Percentiles rank a stretch among this genome's conserved stretches.
phyloP scores from a whole-genome alignment of 2,797 vertebrate species.

The Mallotus villosus region DNA sequence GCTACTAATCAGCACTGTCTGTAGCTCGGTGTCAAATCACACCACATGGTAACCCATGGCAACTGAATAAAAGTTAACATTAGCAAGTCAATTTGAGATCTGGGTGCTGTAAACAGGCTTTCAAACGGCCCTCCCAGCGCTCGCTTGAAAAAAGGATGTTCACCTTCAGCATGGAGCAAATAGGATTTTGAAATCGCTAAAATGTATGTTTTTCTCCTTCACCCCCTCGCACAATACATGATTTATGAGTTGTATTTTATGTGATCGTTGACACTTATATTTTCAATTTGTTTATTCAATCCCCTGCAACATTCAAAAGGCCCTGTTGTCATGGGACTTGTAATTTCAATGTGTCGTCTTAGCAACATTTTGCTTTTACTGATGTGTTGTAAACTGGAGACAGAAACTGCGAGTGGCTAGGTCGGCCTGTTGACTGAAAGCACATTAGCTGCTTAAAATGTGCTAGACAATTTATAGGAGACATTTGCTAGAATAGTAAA shows the following conservation, averaged over 20 bases:
- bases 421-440: background rate
- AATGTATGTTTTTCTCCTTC: slow-evolving; percentile 41
- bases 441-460: background rate
- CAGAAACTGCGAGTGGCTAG: background rate
- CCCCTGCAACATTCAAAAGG: slow-evolving; percentile 18
- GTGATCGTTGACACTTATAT: slow-evolving; percentile 28
- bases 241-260: slow-evolving; percentile 41
- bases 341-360: slow-evolving; percentile 18
- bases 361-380: slow-evolving; percentile 11
- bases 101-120: slow-evolving; percentile 96
- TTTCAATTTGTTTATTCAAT: slow-evolving; percentile 24
- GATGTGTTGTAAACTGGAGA: slow-evolving; percentile 2
- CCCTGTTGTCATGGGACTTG: slow-evolving; percentile 24
- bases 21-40: slow-evolving; percentile 99
- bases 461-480: background rate
- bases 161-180: slow-evolving; percentile 54
- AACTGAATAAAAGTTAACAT: slow-evolving; percentile 99
- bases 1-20: slow-evolving; percentile 99
- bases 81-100: slow-evolving; percentile 99
- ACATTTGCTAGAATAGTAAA: slow-evolving; percentile 2
- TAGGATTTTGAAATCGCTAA: slow-evolving; percentile 58
- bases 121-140: slow-evolving; percentile 76
- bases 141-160: slow-evolving; percentile 71
- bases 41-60: slow-evolving; percentile 99
- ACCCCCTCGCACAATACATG: background rate